Percentiles rank a stretch among this genome's conserved stretches.
These are phyloP conservation scores for Mythimna ferrago DNA, from an alignment of 2,888 invertebrate species.

Conservation along the genomic window DNA sequence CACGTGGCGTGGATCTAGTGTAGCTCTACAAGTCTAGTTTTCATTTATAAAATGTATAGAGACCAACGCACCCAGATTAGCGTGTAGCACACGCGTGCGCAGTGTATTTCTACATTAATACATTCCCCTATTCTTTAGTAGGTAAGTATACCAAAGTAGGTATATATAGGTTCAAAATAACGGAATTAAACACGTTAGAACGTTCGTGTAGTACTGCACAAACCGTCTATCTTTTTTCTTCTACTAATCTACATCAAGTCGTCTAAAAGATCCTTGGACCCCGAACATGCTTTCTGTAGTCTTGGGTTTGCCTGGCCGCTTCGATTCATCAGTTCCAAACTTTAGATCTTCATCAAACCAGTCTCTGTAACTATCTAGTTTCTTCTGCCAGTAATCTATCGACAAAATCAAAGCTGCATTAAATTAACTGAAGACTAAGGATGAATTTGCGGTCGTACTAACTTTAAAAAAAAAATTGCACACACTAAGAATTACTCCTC, in stretches of 20 bases:
- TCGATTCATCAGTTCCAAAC: slow-evolving; percentile 84
- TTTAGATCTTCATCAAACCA: slow-evolving; percentile 86
- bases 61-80: too few species aligned
- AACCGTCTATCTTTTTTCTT: neutral
- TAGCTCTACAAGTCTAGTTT: too few species aligned
- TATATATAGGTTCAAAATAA: neutral
- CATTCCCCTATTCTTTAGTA: too few species aligned
- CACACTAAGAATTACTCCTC: too few species aligned
- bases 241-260: slow-evolving; percentile 74
- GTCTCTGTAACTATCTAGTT: slow-evolving; percentile 75
- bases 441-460: neutral
- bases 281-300: slow-evolving; percentile 86
- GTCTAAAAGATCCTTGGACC: slow-evolving; percentile 68
- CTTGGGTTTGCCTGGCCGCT: slow-evolving; percentile 85
- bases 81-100: too few species aligned
- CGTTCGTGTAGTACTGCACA: neutral
- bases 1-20: too few species aligned
- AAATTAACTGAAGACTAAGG: neutral
- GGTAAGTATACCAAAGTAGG: too few species aligned
- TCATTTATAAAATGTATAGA: too few species aligned
- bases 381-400: slow-evolving; percentile 54
- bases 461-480: too few species aligned
- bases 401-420: neutral
- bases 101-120: too few species aligned
- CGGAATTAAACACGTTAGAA: neutral